Evolutionary conservation across 64 coral and sea anemone species (phyloP).

Genomic region (Montipora sp.): DNA sequence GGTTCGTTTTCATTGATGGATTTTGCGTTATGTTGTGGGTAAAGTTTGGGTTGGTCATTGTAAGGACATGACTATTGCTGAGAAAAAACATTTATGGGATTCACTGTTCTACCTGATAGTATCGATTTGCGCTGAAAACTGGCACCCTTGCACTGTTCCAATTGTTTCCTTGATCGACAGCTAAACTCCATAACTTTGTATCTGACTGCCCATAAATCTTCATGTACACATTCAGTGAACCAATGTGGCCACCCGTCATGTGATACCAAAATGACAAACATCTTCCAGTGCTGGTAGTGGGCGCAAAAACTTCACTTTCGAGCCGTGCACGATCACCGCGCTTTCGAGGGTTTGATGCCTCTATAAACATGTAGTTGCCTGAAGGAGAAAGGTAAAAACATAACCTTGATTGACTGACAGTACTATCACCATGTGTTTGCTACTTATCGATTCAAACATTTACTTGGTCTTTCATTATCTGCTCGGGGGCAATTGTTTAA

Average conservation of each 20-base stretch:
- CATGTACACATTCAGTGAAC: constrained; percentile 79
- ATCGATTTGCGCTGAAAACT: constrained; percentile 69
- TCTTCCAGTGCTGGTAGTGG: constrained; percentile 78
- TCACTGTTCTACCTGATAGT: constrained; percentile 67
- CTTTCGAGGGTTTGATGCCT: constrained; percentile 80
- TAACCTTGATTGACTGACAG: too few relatives aligned
- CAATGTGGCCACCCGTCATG: constrained; percentile 89
- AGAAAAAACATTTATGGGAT: too few relatives aligned
- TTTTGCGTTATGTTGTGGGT: not conserved
- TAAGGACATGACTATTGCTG: not conserved
- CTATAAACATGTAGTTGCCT: constrained; percentile 96
- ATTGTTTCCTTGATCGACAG: constrained; percentile 57
- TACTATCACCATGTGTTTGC: too few relatives aligned
- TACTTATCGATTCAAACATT: too few relatives aligned
- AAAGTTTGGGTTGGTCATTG: not conserved
- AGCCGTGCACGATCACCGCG: constrained; percentile 85
- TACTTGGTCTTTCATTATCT: too few relatives aligned
- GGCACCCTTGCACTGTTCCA: constrained; percentile 84
- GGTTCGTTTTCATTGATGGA: too few relatives aligned
- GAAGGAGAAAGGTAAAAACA: constrained; percentile 8
- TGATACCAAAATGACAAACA: constrained; percentile 96
- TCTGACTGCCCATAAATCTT: constrained; percentile 84
- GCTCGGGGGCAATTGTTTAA: too few relatives aligned
- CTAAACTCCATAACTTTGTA: constrained; percentile 79
- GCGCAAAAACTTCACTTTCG: constrained; percentile 82